Evolutionary conservation across 2,797 vertebrate genomes (phyloP), one percentile per base, ranked within the genome.

Genomic region (Salmo trutta): DNA sequence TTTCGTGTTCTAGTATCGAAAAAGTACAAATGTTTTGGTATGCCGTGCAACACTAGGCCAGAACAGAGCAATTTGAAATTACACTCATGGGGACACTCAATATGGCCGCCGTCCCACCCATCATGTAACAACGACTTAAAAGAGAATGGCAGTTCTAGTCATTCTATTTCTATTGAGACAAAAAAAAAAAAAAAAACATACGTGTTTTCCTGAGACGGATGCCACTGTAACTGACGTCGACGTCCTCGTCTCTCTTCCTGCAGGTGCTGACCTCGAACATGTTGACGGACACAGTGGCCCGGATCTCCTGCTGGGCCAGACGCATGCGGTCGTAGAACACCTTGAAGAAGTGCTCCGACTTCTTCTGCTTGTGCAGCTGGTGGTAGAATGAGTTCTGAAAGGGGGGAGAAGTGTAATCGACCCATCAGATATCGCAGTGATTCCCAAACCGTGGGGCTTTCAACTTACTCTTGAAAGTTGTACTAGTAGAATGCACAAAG

Each of bases 331-430:
- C 97, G 5, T 96, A 97, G 59, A 99, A 96, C 79, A 99, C 97
- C 94, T 98, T 99, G 82, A 99, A 99, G 93, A 98, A 99, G 87
- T 92, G 97, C 88, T 99, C 98, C 0, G 97, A 99, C 87, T 96
- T 97, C 80, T 97, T 99, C 91, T 98, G 96, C 79, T 97, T 97
- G 82, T 95, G 93, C 75, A 99, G 90, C 56, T 98, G 97, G 82
- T 90, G 91, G 83, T 98, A 96, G 88, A 98, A 98, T 0, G 98
- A 99, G 91, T 94, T 94, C 98, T 99, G 82, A 2, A 29, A 3
- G 76, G 51, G 81, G 29, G 41, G 19, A 54, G 69, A 53, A 29
- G 41, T 47, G 41, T 14, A 47, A 47, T 47, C 2, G 41, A 47
- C 41, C 41, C 41, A 47, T 47, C 10, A 47, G 41, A 47, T 47